A percentile compares a stretch with the other conserved stretches of the same genome.
Evolutionary conservation across 2,797 vertebrate genomes (phyloP).

Genomic region (Oophaga sylvatica): DNA sequence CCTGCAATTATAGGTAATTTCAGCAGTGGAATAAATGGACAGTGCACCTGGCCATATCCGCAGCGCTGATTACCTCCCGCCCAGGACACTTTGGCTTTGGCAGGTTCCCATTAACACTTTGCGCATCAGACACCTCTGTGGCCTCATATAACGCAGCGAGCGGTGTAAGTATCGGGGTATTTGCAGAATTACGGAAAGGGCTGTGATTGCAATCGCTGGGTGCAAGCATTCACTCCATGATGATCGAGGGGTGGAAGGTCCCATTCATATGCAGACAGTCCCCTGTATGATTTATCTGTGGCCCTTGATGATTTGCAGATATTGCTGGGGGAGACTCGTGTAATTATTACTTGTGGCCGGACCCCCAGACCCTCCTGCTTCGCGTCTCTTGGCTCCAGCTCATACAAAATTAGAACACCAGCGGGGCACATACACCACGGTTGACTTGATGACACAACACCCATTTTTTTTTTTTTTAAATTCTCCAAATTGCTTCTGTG

Average conservation of each 20-base stretch:
- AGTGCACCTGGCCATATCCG: slow-evolving; percentile 25
- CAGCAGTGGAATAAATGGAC: slow-evolving; percentile 8
- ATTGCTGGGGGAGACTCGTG: too few species aligned
- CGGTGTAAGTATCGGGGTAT: background rate
- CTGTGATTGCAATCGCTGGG: background rate
- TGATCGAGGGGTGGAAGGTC: background rate
- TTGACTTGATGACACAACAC: too few species aligned
- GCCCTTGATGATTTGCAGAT: too few species aligned
- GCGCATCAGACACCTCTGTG: background rate
- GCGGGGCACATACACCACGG: too few species aligned
- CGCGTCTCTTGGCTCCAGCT: too few species aligned
- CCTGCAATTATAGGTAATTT: slow-evolving; percentile 41
- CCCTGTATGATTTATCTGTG: too few species aligned
- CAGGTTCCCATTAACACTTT: slow-evolving; percentile 10
- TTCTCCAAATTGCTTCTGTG: too few species aligned
- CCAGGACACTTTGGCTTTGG: background rate
- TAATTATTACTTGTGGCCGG: too few species aligned
- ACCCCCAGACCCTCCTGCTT: too few species aligned
- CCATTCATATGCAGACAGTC: background rate
- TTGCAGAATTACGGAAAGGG: background rate
- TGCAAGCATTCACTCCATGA: background rate
- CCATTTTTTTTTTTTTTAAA: too few species aligned
- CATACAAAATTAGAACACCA: too few species aligned
- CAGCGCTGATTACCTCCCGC: background rate
- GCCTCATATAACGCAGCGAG: background rate